Evolutionary conservation across 2,797 vertebrate genomes (phyloP).

Genomic region (Rhinichthys osculus): DNA sequence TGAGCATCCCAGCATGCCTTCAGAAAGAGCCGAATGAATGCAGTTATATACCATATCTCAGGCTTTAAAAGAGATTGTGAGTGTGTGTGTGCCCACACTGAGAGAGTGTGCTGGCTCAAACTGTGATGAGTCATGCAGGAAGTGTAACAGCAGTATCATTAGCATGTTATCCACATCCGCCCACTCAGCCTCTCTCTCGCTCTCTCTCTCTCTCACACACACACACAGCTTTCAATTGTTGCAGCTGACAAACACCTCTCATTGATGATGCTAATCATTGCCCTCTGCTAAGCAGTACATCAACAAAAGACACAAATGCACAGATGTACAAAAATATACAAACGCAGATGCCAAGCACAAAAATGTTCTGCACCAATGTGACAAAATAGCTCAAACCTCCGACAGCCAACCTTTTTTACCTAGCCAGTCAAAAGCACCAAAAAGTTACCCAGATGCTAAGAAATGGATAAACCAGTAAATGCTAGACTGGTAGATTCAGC

Average conservation of each 20-base stretch:
- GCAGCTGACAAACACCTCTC: slow-evolving; percentile 51
- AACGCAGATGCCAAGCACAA: slow-evolving; percentile 4
- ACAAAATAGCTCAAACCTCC: slow-evolving; percentile 12
- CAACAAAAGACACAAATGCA: slow-evolving; percentile 38
- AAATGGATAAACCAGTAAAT: slow-evolving; percentile 16
- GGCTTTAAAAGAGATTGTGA: slow-evolving; percentile 40
- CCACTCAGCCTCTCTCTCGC: slow-evolving; percentile 69
- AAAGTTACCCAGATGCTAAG: slow-evolving; percentile 7
- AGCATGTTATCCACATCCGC: slow-evolving; percentile 78
- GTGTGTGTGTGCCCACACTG: slow-evolving; percentile 66
- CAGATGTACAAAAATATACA: slow-evolving; percentile 30
- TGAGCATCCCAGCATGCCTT: slow-evolving; percentile 52
- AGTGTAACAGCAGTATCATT: slow-evolving; percentile 78
- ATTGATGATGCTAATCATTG: slow-evolving; percentile 54
- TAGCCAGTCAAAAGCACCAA: not conserved
- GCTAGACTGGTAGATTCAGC: not conserved
- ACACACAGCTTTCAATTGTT: slow-evolving; percentile 63
- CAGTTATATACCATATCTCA: slow-evolving; percentile 35
- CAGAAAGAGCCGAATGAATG: slow-evolving; percentile 22
- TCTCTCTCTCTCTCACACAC: slow-evolving; percentile 65
- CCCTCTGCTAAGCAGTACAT: slow-evolving; percentile 36
- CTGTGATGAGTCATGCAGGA: slow-evolving; percentile 78
- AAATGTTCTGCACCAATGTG: not conserved
- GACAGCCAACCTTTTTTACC: not conserved
- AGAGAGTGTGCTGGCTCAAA: slow-evolving; percentile 74